Conservation (phyloP, 2,888 invertebrate genomes). For the Opisthograptis luteolata region DNA sequence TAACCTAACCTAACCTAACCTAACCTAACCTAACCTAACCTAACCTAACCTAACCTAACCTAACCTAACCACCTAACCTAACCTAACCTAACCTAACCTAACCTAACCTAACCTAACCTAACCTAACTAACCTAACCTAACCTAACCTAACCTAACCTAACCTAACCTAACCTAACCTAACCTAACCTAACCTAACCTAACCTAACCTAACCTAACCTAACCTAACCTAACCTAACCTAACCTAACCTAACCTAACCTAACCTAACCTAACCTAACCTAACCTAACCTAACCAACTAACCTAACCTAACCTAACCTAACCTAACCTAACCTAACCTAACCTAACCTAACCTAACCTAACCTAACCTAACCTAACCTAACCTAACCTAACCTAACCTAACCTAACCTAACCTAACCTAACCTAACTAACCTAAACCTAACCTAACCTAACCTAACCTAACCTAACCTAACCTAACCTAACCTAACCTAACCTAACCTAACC, state of each 20-base stretch:
- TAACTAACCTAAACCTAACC: constrained; percentile 6
- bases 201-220: neutral
- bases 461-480: constrained; percentile 15
- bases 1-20: neutral
- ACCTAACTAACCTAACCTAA: constrained; percentile 28
- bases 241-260: constrained; percentile 39
- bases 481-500: constrained; percentile 16
- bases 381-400: constrained; percentile 15
- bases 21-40: neutral
- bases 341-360: constrained; percentile 39
- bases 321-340: constrained; percentile 40
- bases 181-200: neutral
- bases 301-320: constrained; percentile 35
- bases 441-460: constrained; percentile 15
- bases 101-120: neutral
- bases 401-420: constrained; percentile 11
- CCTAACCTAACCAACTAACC: constrained; percentile 30
- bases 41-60: neutral
- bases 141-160: neutral
- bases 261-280: constrained; percentile 38
- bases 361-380: constrained; percentile 15
- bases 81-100: neutral
- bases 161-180: neutral
- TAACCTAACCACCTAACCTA: constrained; percentile 25
- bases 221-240: constrained; percentile 38